A percentile compares a stretch with the other conserved stretches of the same genome.
These are phyloP conservation scores for Podarcis muralis DNA, from an alignment of 2,113 vertebrate genomes.

Conservation along the genomic window DNA sequence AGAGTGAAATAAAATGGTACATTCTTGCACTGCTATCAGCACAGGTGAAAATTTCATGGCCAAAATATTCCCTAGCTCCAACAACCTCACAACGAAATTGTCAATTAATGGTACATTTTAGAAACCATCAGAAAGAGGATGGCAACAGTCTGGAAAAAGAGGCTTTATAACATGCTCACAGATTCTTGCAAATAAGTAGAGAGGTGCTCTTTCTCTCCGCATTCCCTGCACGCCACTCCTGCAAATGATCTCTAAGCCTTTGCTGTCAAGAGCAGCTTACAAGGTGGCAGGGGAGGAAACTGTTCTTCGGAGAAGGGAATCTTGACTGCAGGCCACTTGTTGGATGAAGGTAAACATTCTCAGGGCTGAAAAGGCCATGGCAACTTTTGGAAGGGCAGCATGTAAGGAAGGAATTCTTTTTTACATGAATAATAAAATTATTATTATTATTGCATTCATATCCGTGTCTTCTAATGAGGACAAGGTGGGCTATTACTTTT, in stretches of 20 bases:
- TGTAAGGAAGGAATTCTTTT: not conserved
- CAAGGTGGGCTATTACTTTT: too few species aligned
- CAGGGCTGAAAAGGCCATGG: not conserved
- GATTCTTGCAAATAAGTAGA: too few species aligned
- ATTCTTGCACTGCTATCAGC: not conserved
- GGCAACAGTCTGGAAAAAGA: not conserved
- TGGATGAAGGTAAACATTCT: not conserved
- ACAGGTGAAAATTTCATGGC: too few species aligned
- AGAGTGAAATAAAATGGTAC: too few species aligned
- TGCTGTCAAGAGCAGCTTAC: not conserved
- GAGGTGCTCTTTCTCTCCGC: not conserved
- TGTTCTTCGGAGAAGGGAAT: not conserved
- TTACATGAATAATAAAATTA: too few species aligned
- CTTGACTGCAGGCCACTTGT: not conserved
- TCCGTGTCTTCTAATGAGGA: too few species aligned
- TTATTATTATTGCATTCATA: too few species aligned
- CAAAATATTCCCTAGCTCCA: not conserved
- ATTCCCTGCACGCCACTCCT: too few species aligned
- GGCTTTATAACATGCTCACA: too few species aligned
- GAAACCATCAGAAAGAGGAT: not conserved
- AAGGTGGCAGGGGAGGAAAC: not conserved
- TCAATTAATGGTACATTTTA: not conserved
- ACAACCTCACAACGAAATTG: not conserved
- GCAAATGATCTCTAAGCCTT: not conserved
- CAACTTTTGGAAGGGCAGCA: not conserved